Evolutionary conservation across 2,113 vertebrate species (phyloP), one percentile per base, ranked within the genome.

Genomic region (Pogonocichla stellata): DNA sequence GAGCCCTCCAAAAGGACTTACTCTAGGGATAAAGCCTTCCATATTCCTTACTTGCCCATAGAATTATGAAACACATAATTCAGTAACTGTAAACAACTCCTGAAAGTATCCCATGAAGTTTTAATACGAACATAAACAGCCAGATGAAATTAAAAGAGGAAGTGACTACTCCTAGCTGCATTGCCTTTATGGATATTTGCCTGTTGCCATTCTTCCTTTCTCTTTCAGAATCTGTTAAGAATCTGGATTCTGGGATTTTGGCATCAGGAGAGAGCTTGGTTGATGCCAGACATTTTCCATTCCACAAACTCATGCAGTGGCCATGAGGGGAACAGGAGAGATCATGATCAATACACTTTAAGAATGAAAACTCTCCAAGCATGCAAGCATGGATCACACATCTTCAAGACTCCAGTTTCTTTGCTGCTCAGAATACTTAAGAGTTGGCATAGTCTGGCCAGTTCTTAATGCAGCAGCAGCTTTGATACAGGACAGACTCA

Each of bases 301-400:
- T 20, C 45, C n/a, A 14, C 1, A 2, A n/a, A 51, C 8, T 48
- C 28, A 36, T 14, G 19, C 1, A 1, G 20, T 38, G 23, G 38
- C 22, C 26, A 20, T 31, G 33, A 56, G 22, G 28, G 47, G 29
- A 57, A 26, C 8, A 20, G 71, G 20, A 58, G 12, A 34, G 40
- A 54, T 42, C 29, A 51, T 12, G 19, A 74, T 8, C 0, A 0
- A 45, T 7, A 7, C 12, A 42, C 12, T 64, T 48, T 15, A 66
- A 65, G 51, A 78, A 34, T 66, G 25, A 73, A 70, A 70, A 66
- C 15, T 33, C 24, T 34, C 34, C 33, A 86, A 40, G 12, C 13
- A 65, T 14, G 19, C 14, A 23, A 29, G n/a, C 0, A 0, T 80
- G 25, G 34, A 48, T 42, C 48, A 29, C 18, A 26, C 12, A 40